phyloP scores from a whole-genome alignment of 2,797 vertebrate species.

The Hypotaenidia philippensis region DNA sequence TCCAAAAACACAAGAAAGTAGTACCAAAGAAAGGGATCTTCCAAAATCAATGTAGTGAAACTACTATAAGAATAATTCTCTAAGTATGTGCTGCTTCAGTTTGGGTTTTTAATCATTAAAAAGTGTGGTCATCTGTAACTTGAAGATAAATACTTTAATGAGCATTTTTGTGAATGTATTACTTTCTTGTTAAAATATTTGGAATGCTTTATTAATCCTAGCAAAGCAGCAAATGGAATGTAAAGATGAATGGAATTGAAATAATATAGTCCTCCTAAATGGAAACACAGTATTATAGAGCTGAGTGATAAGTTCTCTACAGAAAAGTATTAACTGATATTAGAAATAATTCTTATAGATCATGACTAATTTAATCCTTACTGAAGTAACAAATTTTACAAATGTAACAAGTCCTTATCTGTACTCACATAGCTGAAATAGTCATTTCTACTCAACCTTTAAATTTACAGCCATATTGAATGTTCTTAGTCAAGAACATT shows the following conservation, averaged over 20 bases:
- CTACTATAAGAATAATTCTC: neutral
- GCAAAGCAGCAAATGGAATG: conserved; percentile 36
- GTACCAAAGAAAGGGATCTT: neutral
- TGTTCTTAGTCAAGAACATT: neutral
- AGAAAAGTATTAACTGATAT: neutral
- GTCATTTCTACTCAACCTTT: neutral
- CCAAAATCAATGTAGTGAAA: neutral
- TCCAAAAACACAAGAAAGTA: neutral
- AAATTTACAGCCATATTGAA: neutral
- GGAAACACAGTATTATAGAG: neutral
- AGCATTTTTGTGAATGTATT: conserved; percentile 48
- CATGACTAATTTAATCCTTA: neutral
- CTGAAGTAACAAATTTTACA: neutral
- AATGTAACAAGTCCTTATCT: neutral
- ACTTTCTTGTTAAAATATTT: conserved; percentile 58
- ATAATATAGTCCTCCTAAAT: neutral
- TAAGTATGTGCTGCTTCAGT: neutral
- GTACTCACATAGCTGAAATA: neutral
- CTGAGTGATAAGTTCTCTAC: neutral
- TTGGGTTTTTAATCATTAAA: conserved; percentile 33
- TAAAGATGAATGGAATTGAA: conserved; percentile 3
- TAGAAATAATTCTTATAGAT: neutral
- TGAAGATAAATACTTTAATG: conserved; percentile 42
- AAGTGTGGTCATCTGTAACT: conserved; percentile 19
- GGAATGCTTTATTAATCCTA: conserved; percentile 1